Base-by-base conservation (phyloP, 2,113 vertebrate species). In the Rhinopomastus cyanomelas region DNA sequence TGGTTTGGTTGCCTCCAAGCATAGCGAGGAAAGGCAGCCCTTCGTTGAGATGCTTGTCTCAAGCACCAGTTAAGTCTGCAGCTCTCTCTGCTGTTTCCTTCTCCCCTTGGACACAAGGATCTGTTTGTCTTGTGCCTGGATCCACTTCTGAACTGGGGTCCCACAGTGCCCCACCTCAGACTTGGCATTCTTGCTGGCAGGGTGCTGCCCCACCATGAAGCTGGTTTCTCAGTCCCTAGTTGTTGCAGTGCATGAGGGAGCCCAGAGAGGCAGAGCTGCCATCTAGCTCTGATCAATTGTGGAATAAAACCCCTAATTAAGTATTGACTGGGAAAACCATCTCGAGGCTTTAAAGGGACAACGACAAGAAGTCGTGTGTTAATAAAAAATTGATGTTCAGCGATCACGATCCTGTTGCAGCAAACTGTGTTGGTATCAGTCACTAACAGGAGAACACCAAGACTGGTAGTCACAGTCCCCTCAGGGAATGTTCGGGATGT, bases 391-490 rank as follows among this genome's bases (percentile, higher is more conserved):
- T 53, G 5, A 44, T 16, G n/a, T 27, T 59, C 34, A 17, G 29
- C 6, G 1, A 26, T 44, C 0, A 0, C 6, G 16, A 27, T 65
- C 9, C 16, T 39, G 39, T 53, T 53, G 69, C 65, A 87, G 60
- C 6, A 37, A 55, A 18, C 10, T 20, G 4, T 52, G 6, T 9
- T n/a, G 34, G 46, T 92, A 75, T 53, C 55, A 51, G 48, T 51
- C 71, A n/a, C 55, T 5, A 4, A 46, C 4, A 55, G 32, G 12
- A 20, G 68, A 85, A 32, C 27, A 44, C 8, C 42, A 12, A 49
- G 46, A 17, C 6, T 13, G 42, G 5, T 32, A 16, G 20, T 68
- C 27, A 36, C 29, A 57, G 2, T 17, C 27, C 39, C 67, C 76
- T 64, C 14, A n/a, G 39, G 36, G 18, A 29, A 34, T 3, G 11